Evolutionary conservation across 2,888 invertebrate genomes (phyloP), one percentile per base, ranked within the genome.

Genomic region (Heliconius erato): DNA sequence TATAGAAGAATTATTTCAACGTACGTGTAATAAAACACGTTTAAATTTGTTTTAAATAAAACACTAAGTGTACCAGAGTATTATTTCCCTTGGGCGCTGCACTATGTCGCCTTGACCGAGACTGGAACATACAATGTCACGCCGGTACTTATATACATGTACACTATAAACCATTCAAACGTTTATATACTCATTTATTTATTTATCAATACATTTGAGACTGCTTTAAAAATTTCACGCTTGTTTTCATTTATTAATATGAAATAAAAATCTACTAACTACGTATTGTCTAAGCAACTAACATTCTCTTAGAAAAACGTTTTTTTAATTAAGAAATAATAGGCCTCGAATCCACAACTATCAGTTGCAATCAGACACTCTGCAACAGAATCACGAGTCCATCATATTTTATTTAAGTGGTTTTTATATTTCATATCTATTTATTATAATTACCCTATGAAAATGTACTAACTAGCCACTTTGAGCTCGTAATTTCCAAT

Each of bases 91-190:
- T 74, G 80, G 63, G 80, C 49, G 44, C 79, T 49, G 74, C 23
- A 72, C 26, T 40, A n/a, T 68, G 74, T 80, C 68, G 80, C 80
- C 80, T 80, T 80, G 80, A 80, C 80, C 80, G 80, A 76, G 68
- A 80, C 74, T 78, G 40, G 44, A 59, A 79, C 71, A 49, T 65
- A 78, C 78, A 81, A 71, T 72, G 72, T 78, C 72, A 49, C 76
- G 68, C 65, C 35, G 49, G 49, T 40, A 59, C 40, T 68, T 19
- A 28, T 67, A 69, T 54, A 80, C 59, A 68, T 28, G 72, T 40
- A 19, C 28, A 6, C 28, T 74, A 67, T 76, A 54, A 76, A 80
- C 28, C 23, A 78, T 68, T 44, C 28, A 69, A 69, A 59, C 40
- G 32, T 28, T 80, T 76, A 68, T 76, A 35, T 80, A 68, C 23